These are phyloP conservation scores for Urocyon cinereoargenteus DNA, from an alignment of 2,797 vertebrate genomes.

Conservation along the genomic window DNA sequence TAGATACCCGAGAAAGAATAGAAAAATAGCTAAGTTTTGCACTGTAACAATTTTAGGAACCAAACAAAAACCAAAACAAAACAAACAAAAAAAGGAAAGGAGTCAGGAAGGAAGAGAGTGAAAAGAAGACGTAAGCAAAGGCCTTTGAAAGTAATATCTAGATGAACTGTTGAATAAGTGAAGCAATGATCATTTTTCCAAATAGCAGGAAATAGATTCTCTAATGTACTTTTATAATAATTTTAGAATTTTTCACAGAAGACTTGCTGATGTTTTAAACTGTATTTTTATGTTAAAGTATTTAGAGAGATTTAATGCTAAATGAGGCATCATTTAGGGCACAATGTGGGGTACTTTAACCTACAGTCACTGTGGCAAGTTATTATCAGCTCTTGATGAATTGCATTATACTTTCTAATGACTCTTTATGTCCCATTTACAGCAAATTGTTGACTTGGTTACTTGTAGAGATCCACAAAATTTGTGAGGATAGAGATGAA, in stretches of 20 bases:
- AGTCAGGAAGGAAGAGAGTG: not conserved
- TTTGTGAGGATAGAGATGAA: not conserved
- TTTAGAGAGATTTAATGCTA: not conserved
- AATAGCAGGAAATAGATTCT: slow-evolving; percentile 21
- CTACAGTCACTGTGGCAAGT: not conserved
- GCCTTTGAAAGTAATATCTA: not conserved
- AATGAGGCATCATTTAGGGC: not conserved
- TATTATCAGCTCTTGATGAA: not conserved
- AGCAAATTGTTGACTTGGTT: slow-evolving; percentile 7
- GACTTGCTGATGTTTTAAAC: slow-evolving; percentile 39
- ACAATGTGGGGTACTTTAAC: not conserved
- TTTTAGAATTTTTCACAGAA: not conserved
- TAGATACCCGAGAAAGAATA: not conserved
- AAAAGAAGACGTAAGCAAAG: not conserved
- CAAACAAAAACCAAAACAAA: not conserved
- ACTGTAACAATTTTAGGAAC: slow-evolving; percentile 32
- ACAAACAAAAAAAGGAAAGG: not conserved
- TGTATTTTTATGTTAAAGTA: slow-evolving; percentile 36
- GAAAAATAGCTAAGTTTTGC: not conserved
- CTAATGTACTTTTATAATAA: not conserved
- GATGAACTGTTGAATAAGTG: not conserved
- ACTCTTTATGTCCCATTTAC: not conserved
- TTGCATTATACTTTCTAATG: slow-evolving; percentile 3
- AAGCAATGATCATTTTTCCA: slow-evolving; percentile 50
- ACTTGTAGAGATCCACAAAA: slow-evolving; percentile 25